These are phyloP conservation scores for Toxotes chatareus DNA, from an alignment of 2,113 vertebrate genomes.

Conservation along the genomic window DNA sequence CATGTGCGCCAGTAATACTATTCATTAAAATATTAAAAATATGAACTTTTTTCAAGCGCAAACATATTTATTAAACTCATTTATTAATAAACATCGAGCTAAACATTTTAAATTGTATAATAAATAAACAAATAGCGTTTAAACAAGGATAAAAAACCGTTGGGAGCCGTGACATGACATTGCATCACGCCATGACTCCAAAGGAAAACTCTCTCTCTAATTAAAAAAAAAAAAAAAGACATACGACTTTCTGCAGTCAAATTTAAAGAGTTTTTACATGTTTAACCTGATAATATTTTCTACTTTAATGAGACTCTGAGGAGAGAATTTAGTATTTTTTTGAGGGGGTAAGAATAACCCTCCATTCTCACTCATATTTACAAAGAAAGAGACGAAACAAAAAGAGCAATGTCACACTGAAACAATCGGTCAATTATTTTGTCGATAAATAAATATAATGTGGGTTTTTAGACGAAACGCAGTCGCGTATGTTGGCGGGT, in stretches of 20 bases:
- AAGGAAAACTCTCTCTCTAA: too few relatives aligned
- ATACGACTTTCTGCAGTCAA: neutral
- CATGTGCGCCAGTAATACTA: too few relatives aligned
- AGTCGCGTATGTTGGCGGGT: neutral
- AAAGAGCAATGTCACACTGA: neutral
- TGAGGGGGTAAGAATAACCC: neutral
- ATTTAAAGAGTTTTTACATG: neutral
- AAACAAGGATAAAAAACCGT: neutral
- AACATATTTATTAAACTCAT: too few relatives aligned
- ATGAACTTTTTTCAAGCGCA: too few relatives aligned
- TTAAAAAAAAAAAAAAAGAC: too few relatives aligned
- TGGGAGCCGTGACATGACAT: neutral
- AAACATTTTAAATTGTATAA: too few relatives aligned
- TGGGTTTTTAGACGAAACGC: neutral
- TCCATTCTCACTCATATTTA: neutral
- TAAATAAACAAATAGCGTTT: neutral
- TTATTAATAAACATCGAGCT: too few relatives aligned
- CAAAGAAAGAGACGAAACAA: too few relatives aligned
- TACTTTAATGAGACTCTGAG: too few relatives aligned
- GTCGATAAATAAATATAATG: too few relatives aligned
- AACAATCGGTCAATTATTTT: neutral
- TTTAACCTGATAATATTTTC: too few relatives aligned
- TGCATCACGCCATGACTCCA: neutral
- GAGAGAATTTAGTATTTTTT: neutral
- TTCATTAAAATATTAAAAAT: too few relatives aligned